Base-by-base conservation (phyloP, 2,113 vertebrate species). In the Toxostoma redivivum region DNA sequence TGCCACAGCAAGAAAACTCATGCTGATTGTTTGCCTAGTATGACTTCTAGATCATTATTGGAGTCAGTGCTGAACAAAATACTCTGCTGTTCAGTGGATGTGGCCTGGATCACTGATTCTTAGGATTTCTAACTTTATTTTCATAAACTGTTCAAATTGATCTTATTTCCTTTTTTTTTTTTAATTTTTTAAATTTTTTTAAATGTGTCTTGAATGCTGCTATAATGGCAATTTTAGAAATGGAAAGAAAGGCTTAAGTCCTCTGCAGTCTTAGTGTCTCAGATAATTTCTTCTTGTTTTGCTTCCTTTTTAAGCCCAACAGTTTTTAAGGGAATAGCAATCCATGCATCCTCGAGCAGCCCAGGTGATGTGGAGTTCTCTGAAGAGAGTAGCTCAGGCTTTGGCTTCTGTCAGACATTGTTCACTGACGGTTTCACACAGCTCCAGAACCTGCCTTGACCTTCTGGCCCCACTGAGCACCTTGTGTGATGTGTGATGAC, bases 21-120 rank as follows among this genome's bases (percentile, higher is more conserved):
- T 42, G 88, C 84, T 94, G 83, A 71, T 80, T 95, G 66, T 95
- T 97, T 95, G 81, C 66, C 45, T 92, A 9, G 79, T 65, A 28
- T 77, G 81, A 77, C 92, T 96, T 90, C 45, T 42, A 33, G 79
- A 50, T 90, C 6, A 4, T 86, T 93, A 65, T 4, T 84, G 9
- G 66, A 90, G 50, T 90, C 45, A 24, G 37, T 35, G 62, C 74
- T 90, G 90, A 92, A 31, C 45, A 88, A 57, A 87, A 66, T 27
- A 37, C 25, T 31, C 40, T 76, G 60, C 64, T 84, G 4, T 71
- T 86, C 54, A 53, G 40, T 73, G 37, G 31, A 57, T 90, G 38
- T 66, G 45, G 31, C 30, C 66, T 72, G 54, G 54, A 57, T 92
- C 22, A 15, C 23, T 48, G 54, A 42, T 78, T 77, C 64, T 53